Percentiles rank a stretch among this genome's conserved stretches.
Evolutionary conservation across 2,113 vertebrate genomes (phyloP).

Genomic region (Hydrolagus affinis): DNA sequence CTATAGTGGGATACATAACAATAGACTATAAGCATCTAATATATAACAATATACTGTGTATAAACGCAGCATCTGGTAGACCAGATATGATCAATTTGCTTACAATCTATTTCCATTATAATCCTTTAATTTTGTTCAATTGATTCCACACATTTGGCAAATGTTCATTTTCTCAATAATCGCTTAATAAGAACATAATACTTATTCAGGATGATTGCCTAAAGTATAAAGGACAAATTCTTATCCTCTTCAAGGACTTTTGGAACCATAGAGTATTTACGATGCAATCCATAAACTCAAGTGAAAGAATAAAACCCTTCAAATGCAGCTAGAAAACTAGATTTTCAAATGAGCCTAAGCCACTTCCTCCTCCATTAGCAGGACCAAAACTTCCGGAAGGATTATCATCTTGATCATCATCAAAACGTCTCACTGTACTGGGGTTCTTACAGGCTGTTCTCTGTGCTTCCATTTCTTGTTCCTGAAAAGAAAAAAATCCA

Average conservation of each 20-base stretch:
- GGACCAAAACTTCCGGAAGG: slow-evolving; percentile 55
- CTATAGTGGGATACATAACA: no score
- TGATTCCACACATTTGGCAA: neutral
- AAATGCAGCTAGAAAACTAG: slow-evolving; percentile 53
- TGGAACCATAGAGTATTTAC: neutral
- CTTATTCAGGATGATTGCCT: neutral
- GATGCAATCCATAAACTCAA: neutral
- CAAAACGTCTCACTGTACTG: slow-evolving; percentile 61
- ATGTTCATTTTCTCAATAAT: slow-evolving; percentile 2
- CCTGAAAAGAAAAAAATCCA: slow-evolving; percentile 51
- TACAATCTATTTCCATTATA: neutral
- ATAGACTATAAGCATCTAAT: no score
- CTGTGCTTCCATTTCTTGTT: slow-evolving; percentile 65
- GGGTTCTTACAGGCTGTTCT: slow-evolving; percentile 53
- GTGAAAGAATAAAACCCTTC: neutral
- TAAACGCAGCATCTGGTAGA: neutral
- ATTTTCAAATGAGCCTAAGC: slow-evolving; percentile 54
- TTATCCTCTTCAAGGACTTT: neutral
- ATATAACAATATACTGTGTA: no score
- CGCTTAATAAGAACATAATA: neutral
- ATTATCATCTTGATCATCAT: slow-evolving; percentile 56
- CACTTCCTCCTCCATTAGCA: slow-evolving; percentile 39
- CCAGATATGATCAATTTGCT: slow-evolving; percentile 1
- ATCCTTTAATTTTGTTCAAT: neutral
- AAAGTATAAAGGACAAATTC: neutral